Conservation (phyloP, 1,140 invertebrate genomes). For the Acyrthosiphon pisum region DNA sequence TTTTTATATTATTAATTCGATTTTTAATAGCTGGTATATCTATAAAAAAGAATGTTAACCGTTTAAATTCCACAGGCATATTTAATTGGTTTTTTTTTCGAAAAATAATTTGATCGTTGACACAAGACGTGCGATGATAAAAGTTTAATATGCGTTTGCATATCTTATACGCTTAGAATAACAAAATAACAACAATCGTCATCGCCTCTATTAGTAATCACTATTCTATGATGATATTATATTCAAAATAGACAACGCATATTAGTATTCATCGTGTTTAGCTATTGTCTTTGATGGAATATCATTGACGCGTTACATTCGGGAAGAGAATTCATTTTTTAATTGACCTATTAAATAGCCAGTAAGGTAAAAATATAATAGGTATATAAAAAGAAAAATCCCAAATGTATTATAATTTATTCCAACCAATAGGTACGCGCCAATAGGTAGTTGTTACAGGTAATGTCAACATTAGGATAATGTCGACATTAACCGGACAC, state of each 20-base stretch:
- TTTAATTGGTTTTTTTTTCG: background rate
- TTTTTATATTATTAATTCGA: background rate
- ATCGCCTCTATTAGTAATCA: slow-evolving; percentile 8
- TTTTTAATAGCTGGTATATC: background rate
- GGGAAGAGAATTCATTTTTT: background rate
- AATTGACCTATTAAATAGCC: background rate
- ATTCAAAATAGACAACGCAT: background rate
- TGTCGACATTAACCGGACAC: no score
- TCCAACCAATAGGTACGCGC: no score
- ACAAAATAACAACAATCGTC: background rate
- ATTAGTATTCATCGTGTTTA: background rate
- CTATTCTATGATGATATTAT: background rate
- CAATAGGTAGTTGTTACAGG: no score
- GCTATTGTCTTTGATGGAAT: slow-evolving; percentile 17
- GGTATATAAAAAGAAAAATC: background rate
- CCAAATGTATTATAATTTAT: background rate
- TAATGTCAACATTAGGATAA: no score
- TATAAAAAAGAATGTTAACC: background rate
- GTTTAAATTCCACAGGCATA: background rate
- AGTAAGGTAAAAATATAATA: no score
- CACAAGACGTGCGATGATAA: background rate
- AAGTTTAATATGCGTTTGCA: background rate
- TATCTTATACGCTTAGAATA: background rate
- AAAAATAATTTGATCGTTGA: background rate
- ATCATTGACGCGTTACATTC: background rate